Evolutionary conservation across 2,888 invertebrate genomes (phyloP).

Genomic region (Morpho deidamia): DNA sequence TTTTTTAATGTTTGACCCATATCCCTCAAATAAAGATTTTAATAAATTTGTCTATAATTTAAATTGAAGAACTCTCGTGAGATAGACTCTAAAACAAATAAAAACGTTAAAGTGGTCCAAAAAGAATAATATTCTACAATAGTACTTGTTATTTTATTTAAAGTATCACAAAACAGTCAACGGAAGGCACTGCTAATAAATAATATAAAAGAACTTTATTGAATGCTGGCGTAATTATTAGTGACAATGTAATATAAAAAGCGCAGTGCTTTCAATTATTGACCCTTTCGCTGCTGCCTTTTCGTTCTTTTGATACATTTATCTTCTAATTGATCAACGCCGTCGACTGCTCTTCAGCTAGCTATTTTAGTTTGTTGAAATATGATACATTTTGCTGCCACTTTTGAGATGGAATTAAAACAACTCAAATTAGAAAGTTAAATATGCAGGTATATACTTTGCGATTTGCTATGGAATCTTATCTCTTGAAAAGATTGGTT

Average conservation of each 20-base stretch:
- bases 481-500: too few relatives aligned
- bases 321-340: neutral
- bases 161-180: conserved; percentile 4
- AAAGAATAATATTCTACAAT: neutral
- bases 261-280: conserved; percentile 1
- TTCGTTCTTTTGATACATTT: conserved; percentile 1
- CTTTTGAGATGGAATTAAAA: too few relatives aligned
- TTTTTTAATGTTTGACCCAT: too few relatives aligned
- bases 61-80: too few relatives aligned
- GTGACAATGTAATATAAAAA: conserved; percentile 1
- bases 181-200: conserved; percentile 4
- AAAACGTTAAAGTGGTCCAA: too few relatives aligned
- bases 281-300: neutral
- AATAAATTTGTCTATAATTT: too few relatives aligned
- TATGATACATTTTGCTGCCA: too few relatives aligned
- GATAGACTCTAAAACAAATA: too few relatives aligned
- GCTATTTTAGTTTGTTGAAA: neutral
- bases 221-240: conserved; percentile 6
- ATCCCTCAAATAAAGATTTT: too few relatives aligned
- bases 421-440: too few relatives aligned
- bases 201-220: conserved; percentile 13
- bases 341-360: neutral
- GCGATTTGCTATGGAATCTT: too few relatives aligned
- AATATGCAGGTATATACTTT: too few relatives aligned
- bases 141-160: neutral